These are phyloP conservation scores for Clarias pachynema DNA, from an alignment of 2,797 vertebrate species.

Conservation along the genomic window DNA sequence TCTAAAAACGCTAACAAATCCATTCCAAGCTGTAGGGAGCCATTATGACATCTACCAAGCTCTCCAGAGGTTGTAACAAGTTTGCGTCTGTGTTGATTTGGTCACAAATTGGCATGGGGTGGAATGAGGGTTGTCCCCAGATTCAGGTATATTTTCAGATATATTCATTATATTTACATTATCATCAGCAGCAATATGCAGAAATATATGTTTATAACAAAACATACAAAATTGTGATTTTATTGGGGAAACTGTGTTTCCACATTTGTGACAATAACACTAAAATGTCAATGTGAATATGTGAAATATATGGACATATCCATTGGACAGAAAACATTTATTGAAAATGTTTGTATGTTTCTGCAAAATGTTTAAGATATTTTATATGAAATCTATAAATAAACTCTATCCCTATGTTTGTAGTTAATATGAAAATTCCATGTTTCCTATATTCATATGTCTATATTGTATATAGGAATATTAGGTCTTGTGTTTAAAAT, in stretches of 20 bases:
- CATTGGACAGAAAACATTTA: neutral
- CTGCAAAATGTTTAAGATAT: neutral
- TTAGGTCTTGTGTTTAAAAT: neutral
- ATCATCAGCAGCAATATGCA: neutral
- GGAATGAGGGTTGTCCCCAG: neutral
- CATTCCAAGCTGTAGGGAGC: no score
- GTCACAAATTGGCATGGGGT: no score
- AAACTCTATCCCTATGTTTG: neutral
- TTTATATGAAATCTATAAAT: neutral
- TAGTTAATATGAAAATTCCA: neutral
- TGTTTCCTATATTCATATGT: neutral
- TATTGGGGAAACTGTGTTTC: neutral
- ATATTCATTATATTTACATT: neutral
- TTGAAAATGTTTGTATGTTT: neutral
- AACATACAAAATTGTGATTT: neutral
- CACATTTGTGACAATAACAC: neutral
- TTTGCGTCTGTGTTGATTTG: no score
- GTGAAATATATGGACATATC: neutral
- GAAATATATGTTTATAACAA: neutral
- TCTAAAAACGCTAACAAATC: no score
- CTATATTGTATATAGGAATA: neutral
- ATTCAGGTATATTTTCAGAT: neutral
- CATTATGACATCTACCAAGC: no score
- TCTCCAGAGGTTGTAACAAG: no score
- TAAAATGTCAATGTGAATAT: neutral